Percentiles rank a stretch among this genome's conserved stretches.
phyloP scores from a whole-genome alignment of 2,888 invertebrate species.

The Cantharis rufa region DNA sequence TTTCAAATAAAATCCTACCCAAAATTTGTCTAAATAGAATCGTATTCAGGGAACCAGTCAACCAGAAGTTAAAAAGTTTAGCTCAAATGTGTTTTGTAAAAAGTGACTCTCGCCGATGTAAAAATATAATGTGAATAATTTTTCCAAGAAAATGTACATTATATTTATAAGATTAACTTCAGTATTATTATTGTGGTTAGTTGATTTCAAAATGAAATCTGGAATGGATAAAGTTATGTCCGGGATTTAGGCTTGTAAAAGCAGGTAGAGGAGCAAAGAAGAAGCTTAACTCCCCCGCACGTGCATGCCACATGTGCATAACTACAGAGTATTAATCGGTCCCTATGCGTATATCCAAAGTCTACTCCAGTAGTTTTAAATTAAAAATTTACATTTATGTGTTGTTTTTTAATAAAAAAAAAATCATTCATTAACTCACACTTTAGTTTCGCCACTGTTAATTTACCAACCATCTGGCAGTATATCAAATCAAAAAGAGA shows the following conservation, averaged over 20 bases:
- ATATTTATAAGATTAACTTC: background rate
- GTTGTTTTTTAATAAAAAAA: background rate
- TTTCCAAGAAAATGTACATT: background rate
- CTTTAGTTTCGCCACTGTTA: background rate
- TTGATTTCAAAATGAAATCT: background rate
- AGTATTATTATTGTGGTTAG: background rate
- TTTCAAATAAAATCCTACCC: background rate
- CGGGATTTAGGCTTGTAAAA: conserved; percentile 5
- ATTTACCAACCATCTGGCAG: too few relatives aligned
- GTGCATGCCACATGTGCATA: conserved; percentile 28
- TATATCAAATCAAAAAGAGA: too few relatives aligned
- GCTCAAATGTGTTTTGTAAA: background rate
- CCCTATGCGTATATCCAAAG: conserved; percentile 17
- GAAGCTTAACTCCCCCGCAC: conserved; percentile 23
- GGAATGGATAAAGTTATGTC: background rate
- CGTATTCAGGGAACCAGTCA: background rate
- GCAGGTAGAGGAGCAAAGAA: conserved; percentile 19
- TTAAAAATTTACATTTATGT: background rate
- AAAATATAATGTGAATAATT: background rate
- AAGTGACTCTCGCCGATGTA: background rate
- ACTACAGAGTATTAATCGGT: conserved; percentile 12
- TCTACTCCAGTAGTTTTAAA: conserved; percentile 1
- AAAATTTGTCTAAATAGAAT: background rate
- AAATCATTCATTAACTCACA: background rate
- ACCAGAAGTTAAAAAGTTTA: background rate